Conservation (phyloP, 2,797 vertebrate genomes). For the Takifugu ocellatus region DNA sequence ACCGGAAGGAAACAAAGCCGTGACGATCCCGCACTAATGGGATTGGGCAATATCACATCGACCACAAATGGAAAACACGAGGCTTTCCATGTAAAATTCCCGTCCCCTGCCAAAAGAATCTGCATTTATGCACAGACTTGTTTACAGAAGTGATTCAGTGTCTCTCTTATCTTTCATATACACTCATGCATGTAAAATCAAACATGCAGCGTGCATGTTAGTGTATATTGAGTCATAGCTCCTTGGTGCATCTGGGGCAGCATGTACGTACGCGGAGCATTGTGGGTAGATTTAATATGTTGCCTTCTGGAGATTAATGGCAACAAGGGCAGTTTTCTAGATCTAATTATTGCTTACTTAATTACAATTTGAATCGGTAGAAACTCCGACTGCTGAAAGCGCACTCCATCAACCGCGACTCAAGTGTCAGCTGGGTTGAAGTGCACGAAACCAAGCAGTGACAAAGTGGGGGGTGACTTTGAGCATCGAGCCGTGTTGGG, state of each 20-base stretch:
- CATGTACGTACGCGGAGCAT: constrained; percentile 22
- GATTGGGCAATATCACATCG: not conserved
- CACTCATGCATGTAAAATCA: constrained; percentile 11
- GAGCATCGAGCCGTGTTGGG: constrained; percentile 7
- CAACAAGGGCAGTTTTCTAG: constrained; percentile 55
- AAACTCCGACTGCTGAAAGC: constrained; percentile 20
- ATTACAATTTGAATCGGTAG: constrained; percentile 50
- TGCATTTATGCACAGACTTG: not conserved
- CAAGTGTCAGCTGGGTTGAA: constrained; percentile 27
- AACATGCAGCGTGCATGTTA: constrained; percentile 9
- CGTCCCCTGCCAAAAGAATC: not conserved
- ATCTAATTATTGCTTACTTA: constrained; percentile 51
- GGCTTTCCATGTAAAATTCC: not conserved
- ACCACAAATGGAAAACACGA: not conserved
- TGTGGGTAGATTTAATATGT: constrained; percentile 49
- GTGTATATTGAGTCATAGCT: constrained; percentile 23
- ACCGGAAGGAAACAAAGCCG: too few species aligned
- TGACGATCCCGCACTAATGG: not conserved
- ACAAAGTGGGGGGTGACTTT: constrained; percentile 28
- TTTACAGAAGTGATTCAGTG: not conserved
- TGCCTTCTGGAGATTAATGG: constrained; percentile 56
- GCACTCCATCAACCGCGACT: constrained; percentile 22
- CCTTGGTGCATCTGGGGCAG: constrained; percentile 19
- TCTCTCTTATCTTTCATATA: not conserved
- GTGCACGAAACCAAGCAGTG: constrained; percentile 12